A percentile compares a stretch with the other conserved stretches of the same genome.
Conservation (phyloP, 2,797 vertebrate genomes). For the Buceros bicornis region DNA sequence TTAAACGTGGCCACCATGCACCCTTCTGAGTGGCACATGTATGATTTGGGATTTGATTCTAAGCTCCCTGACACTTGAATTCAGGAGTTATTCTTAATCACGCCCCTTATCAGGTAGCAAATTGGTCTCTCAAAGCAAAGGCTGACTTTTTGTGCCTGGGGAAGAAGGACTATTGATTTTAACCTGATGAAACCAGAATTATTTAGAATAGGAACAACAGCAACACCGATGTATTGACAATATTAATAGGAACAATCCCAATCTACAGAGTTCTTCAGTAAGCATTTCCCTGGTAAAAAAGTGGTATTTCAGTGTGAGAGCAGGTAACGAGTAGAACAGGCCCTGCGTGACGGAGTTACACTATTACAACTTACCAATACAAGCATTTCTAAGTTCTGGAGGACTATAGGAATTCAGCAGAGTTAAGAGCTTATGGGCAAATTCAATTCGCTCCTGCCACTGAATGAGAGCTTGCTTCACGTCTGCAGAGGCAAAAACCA, state of each 20-base stretch:
- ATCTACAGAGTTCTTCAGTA: background rate
- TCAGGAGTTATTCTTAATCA: background rate
- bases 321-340: background rate
- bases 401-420: slow-evolving; percentile 98
- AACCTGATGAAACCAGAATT: background rate
- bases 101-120: background rate
- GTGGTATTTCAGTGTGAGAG: background rate
- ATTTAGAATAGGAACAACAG: background rate
- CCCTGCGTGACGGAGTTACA: background rate
- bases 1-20: background rate
- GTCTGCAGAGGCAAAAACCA: slow-evolving; percentile 83
- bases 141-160: background rate
- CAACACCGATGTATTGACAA: too few species aligned
- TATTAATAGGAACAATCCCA: accelerated
- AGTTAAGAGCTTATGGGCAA: slow-evolving; percentile 97
- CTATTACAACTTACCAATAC: slow-evolving; percentile 86
- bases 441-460: slow-evolving; percentile 99
- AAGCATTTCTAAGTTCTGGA: slow-evolving; percentile 94
- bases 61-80: background rate
- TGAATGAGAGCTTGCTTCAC: slow-evolving; percentile 99
- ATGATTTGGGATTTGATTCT: background rate
- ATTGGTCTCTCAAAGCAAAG: background rate
- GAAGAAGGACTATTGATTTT: background rate
- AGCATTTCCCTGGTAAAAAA: background rate
- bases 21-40: background rate